phyloP scores from a whole-genome alignment of 1,140 invertebrate species.

The Ylistrum balloti region DNA sequence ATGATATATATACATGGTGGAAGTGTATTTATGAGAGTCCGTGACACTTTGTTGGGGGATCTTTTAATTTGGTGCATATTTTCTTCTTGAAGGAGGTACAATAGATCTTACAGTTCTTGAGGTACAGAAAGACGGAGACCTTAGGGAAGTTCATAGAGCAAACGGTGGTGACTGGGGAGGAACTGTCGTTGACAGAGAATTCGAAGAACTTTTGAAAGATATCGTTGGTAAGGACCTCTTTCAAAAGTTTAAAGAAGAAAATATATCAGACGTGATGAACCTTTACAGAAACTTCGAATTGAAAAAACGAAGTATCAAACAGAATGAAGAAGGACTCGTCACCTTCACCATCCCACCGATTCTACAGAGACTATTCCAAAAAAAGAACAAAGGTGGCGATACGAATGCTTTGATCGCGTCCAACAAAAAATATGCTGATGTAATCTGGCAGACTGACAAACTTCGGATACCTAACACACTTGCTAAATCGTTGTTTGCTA shows the following conservation, averaged over 20 bases:
- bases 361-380: neutral
- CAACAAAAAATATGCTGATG: neutral
- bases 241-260: neutral
- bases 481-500: conserved; percentile 47
- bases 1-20: too few species aligned
- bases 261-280: neutral
- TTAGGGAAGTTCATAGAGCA: conserved; percentile 58
- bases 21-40: too few species aligned
- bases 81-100: conserved; percentile 54
- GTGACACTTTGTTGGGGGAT: too few species aligned
- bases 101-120: conserved; percentile 58
- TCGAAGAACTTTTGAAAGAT: conserved; percentile 27
- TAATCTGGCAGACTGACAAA: conserved; percentile 46
- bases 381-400: conserved; percentile 22
- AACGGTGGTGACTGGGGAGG: conserved; percentile 61
- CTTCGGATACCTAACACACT: conserved; percentile 45
- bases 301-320: neutral
- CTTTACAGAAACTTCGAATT: conserved; percentile 45
- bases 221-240: neutral
- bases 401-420: neutral
- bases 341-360: neutral
- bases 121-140: conserved; percentile 24
- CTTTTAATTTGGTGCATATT: too few species aligned
- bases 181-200: conserved; percentile 52
- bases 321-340: neutral